These are phyloP conservation scores for Crioceris asparagi DNA, from an alignment of 2,888 invertebrate species.

Conservation along the genomic window DNA sequence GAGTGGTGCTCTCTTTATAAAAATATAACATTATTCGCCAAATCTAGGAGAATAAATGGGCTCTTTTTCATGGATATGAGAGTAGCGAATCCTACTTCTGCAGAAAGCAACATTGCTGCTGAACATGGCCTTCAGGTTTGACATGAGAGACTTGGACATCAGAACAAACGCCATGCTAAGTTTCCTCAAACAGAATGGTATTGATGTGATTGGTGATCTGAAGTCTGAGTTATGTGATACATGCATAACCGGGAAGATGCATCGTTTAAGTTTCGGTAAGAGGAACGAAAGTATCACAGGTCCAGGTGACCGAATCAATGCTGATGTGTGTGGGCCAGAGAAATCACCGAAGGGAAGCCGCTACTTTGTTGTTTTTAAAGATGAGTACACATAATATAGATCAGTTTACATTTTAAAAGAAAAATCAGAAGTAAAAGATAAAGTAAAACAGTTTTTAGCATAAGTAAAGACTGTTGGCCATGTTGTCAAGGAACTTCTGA, in stretches of 20 bases:
- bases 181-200: background rate
- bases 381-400: conserved; percentile 5
- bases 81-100: too few species aligned
- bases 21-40: too few species aligned
- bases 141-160: too few species aligned
- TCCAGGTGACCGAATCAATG: conserved; percentile 2
- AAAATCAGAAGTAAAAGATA: conserved; percentile 1
- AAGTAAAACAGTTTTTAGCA: background rate
- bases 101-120: too few species aligned
- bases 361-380: conserved; percentile 7
- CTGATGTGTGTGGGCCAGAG: conserved; percentile 3
- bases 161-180: too few species aligned
- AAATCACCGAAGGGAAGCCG: background rate
- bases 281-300: too few species aligned
- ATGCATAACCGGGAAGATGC: conserved; percentile 5
- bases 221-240: conserved; percentile 4
- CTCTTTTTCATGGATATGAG: too few species aligned
- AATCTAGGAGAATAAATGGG: too few species aligned
- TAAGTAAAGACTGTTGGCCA: too few species aligned
- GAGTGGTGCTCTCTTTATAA: too few species aligned
- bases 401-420: background rate
- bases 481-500: too few species aligned
- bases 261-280: conserved; percentile 3
- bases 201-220: conserved; percentile 1
- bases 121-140: too few species aligned